phyloP scores from a whole-genome alignment of 1,140 invertebrate genomes.

The Hyles euphorbiae region DNA sequence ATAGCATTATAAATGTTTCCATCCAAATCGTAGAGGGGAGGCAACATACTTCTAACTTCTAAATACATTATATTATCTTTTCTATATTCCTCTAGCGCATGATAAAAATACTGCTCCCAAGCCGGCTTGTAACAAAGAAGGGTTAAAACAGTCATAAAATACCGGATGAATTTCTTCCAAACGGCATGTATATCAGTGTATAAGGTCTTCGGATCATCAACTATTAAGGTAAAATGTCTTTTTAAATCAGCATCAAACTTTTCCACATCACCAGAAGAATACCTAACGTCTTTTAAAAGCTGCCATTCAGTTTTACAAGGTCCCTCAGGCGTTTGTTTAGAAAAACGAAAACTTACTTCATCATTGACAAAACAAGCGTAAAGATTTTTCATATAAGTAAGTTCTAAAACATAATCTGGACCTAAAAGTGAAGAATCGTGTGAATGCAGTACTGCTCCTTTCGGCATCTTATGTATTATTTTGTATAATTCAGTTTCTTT shows the following conservation, averaged over 20 bases:
- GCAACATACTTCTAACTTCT: conserved; percentile 80
- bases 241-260: conserved; percentile 78
- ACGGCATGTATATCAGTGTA: conserved; percentile 81
- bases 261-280: conserved; percentile 59
- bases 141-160: conserved; percentile 77
- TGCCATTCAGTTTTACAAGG: conserved; percentile 67
- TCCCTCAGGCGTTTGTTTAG: conserved; percentile 45
- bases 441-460: conserved; percentile 83
- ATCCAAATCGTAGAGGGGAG: conserved; percentile 79
- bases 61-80: conserved; percentile 89
- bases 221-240: conserved; percentile 78
- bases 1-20: conserved; percentile 75
- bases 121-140: conserved; percentile 83
- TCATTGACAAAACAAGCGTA: conserved; percentile 78
- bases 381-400: conserved; percentile 82
- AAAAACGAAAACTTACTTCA: conserved; percentile 39
- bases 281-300: conserved; percentile 75
- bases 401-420: conserved; percentile 80
- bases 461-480: conserved; percentile 81
- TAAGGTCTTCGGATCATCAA: conserved; percentile 74
- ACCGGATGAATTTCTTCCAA: conserved; percentile 81
- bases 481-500: conserved; percentile 81
- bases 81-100: conserved; percentile 81
- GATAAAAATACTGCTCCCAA: conserved; percentile 83
- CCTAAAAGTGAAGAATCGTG: conserved; percentile 82